Evolutionary conservation across 2,113 vertebrate species (phyloP).

Genomic region (Pollachius pollachius): DNA sequence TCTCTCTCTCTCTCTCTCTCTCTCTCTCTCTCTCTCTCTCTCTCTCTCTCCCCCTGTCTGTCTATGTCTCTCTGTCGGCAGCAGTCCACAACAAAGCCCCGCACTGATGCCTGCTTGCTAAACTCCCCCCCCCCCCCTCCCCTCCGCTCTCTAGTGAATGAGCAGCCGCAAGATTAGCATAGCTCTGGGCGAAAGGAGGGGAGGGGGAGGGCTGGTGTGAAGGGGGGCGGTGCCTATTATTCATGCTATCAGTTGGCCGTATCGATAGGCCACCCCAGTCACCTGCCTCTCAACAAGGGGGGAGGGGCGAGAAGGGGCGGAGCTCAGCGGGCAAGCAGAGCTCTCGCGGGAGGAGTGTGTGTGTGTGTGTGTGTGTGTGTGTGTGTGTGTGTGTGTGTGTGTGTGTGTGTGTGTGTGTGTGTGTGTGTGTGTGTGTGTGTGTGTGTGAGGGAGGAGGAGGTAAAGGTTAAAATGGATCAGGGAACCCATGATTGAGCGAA

Average conservation of each 20-base stretch:
- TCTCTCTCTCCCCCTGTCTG: neutral
- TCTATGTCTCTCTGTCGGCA: conserved; percentile 33
- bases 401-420: too few relatives aligned
- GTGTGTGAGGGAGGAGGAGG: conserved; percentile 37
- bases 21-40: conserved; percentile 2
- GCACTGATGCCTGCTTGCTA: conserved; percentile 34
- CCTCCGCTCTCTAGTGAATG: conserved; percentile 61
- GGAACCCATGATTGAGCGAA: conserved; percentile 57
- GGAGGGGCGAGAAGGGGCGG: conserved; percentile 10
- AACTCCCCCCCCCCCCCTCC: conserved; percentile 42
- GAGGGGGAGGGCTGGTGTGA: conserved; percentile 39
- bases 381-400: too few relatives aligned
- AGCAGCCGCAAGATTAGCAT: conserved; percentile 54
- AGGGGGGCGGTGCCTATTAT: conserved; percentile 56
- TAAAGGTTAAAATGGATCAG: conserved; percentile 74
- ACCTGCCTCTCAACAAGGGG: conserved; percentile 74
- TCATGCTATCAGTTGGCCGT: conserved; percentile 64
- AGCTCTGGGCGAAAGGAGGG: conserved; percentile 33
- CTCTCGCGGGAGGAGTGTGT: too few relatives aligned
- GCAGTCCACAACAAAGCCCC: conserved; percentile 70
- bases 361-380: too few relatives aligned
- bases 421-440: neutral
- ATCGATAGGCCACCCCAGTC: conserved; percentile 69
- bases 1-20: conserved; percentile 26
- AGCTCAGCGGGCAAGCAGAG: too few relatives aligned